phyloP scores from a whole-genome alignment of 2,113 vertebrate species.

The Anser cygnoides region DNA sequence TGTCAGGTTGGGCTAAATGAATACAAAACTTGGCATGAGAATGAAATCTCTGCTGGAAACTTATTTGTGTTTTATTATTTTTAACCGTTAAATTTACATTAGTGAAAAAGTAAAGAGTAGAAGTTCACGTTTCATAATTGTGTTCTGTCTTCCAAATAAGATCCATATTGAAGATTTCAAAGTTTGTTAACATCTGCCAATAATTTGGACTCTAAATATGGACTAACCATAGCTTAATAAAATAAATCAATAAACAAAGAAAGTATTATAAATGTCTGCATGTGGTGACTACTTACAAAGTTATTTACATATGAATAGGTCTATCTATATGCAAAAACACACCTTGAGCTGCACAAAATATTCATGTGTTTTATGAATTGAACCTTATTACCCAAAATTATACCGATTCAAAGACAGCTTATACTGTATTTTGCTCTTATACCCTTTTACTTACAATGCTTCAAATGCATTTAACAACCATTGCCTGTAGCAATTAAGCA shows the following conservation, averaged over 20 bases:
- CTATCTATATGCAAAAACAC: not conserved
- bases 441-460: not conserved
- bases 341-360: not conserved
- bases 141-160: not conserved
- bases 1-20: not conserved
- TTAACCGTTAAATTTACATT: not conserved
- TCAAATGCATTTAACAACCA: not conserved
- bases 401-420: not conserved
- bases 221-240: not conserved
- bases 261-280: not conserved
- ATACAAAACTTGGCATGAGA: not conserved
- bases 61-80: not conserved
- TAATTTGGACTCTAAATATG: not conserved
- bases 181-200: not conserved
- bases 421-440: not conserved
- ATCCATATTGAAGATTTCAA: not conserved
- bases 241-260: not conserved
- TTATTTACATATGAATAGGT: conserved; percentile 14
- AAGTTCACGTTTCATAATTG: not conserved
- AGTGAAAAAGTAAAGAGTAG: not conserved
- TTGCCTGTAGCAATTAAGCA: not conserved
- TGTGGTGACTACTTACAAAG: not conserved
- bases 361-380: not conserved
- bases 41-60: not conserved
- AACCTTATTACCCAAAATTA: not conserved